Evolutionary conservation across 2,797 vertebrate species (phyloP), one percentile per base, ranked within the genome.

Genomic region (Tenualosa ilisha): DNA sequence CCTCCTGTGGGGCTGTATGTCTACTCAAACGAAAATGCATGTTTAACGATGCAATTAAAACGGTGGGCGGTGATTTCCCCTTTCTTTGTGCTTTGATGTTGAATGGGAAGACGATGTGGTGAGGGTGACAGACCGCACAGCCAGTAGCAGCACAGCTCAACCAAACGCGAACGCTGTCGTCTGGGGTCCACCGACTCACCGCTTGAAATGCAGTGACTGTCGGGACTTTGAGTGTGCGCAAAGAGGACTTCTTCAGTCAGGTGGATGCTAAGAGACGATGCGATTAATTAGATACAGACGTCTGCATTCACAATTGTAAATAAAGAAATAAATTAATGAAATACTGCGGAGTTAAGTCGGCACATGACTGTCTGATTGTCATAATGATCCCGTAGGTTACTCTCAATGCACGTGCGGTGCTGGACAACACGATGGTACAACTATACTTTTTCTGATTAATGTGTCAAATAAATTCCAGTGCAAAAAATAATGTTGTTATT

Each of bases 31-130:
- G 72, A 1, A 79, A 79, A 43, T 7, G 37, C 72, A 79, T 46
- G 54, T 79, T 68, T 79, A 43, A 79, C 12, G 31, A 37, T 43
- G 40, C 72, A 79, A 79, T 79, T 79, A 79, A 79, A 79, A 79
- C 40, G 40, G 72, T 40, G 72, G 72, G 72, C 72, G 72, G 72
- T 79, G 37, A 20, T 79, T 79, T 79, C 72, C 72, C 31, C 72
- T 79, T 79, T 79, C 72, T 79, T 79, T 79, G 72, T 79, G 72
- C 72, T 79, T 79, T 22, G 72, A 40, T 75, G 31, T 43, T 75
- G 31, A 75, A 75, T 75, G 68, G 13, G 72, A 79, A 46, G 37
- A 15, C 72, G 72, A 40, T 79, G 72, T 79, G 37, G 72, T 79
- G 37, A 15, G 17, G 72, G 72, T 79, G 72, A 79, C 72, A 79